Base-by-base conservation (phyloP, 2,888 invertebrate genomes). In the Cacoxenus indagator region DNA sequence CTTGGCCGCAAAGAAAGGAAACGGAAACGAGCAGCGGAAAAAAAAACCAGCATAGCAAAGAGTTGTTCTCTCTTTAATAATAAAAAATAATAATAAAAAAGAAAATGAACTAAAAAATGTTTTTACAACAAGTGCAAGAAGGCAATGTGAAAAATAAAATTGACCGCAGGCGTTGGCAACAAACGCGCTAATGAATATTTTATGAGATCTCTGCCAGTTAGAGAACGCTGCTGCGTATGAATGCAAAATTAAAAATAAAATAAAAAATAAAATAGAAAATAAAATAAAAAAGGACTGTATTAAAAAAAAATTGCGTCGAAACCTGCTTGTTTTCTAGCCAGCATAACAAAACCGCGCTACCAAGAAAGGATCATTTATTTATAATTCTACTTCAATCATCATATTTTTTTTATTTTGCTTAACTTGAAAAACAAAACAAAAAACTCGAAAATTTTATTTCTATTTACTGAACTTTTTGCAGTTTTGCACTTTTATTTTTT, bases 201-300 rank as follows among this genome's bases (percentile, higher is more conserved):
- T 79, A 82, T 82, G 78, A 81, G 81, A 82, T 82, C 81, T 82
- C 80, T 82, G 77, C 78, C 80, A 81, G 82, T 81, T 81, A 72
- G 71, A 78, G 77, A 76, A 75, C 72, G 71, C 37, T 24, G 1
- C 29, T 14, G n/a, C n/a, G n/a, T n/a, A n/a, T n/a, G n/a, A n/a
- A n/a, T n/a, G n/a, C n/a, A n/a, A n/a, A n/a, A n/a, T n/a, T n/a
- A n/a, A n/a, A n/a, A n/a, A n/a, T n/a, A n/a, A n/a, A n/a, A 62
- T n/a, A 62, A 62, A 37, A 22, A 26, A 59, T 14, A 62, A 22
- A 46, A 2, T 9, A 45, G 17, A 27, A 26, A 26, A 27, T n/a
- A 64, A 45, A 3, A 46, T 14, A 9, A 64, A 27, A 45, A 64
- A 45, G 4, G 29, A n/a, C 9, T 9, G 3, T 19, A 61, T n/a